Percentiles rank a stretch among this genome's conserved stretches.
These are phyloP conservation scores for Morbakka virulenta DNA, from an alignment of 30 jellyfish, hydroid and myxozoan genomes.

Conservation along the genomic window DNA sequence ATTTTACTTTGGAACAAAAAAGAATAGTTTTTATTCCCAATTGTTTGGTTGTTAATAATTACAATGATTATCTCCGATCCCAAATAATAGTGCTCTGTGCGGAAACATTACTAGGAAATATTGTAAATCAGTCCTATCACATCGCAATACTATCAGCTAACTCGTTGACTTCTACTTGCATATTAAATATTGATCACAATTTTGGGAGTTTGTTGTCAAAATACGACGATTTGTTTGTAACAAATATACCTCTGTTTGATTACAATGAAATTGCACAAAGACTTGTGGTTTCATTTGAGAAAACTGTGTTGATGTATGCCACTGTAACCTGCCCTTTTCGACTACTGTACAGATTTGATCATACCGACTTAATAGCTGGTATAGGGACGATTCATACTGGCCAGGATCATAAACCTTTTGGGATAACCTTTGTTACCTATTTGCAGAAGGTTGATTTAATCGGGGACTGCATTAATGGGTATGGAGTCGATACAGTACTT, in stretches of 20 bases:
- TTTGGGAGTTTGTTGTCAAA: constrained; percentile 93
- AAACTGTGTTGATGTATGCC: constrained; percentile 93
- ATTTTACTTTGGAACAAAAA: constrained; percentile 64
- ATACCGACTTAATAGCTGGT: constrained; percentile 95
- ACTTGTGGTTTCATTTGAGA: constrained; percentile 91
- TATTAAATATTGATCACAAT: constrained; percentile 81
- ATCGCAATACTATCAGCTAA: constrained; percentile 49
- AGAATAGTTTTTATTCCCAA: constrained; percentile 58
- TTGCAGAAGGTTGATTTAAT: constrained; percentile 94
- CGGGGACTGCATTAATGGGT: constrained; percentile 98
- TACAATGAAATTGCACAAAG: constrained; percentile 88
- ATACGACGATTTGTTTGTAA: constrained; percentile 88
- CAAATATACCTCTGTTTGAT: constrained; percentile 95
- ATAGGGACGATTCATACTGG: constrained; percentile 94
- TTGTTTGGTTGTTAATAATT: constrained; percentile 86
- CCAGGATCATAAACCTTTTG: constrained; percentile 85
- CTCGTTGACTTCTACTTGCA: constrained; percentile 59
- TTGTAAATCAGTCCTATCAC: constrained; percentile 90
- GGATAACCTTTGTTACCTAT: constrained; percentile 91
- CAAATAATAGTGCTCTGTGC: constrained; percentile 91
- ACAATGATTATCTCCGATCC: constrained; percentile 83
- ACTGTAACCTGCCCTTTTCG: constrained; percentile 98
- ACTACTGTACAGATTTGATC: constrained; percentile 86
- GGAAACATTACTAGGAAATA: constrained; percentile 83
- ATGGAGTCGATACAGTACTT: constrained; percentile 97